Percentiles rank a stretch among this genome's conserved stretches.
phyloP scores from a whole-genome alignment of 2,113 vertebrate genomes.

The Talpa occidentalis region DNA sequence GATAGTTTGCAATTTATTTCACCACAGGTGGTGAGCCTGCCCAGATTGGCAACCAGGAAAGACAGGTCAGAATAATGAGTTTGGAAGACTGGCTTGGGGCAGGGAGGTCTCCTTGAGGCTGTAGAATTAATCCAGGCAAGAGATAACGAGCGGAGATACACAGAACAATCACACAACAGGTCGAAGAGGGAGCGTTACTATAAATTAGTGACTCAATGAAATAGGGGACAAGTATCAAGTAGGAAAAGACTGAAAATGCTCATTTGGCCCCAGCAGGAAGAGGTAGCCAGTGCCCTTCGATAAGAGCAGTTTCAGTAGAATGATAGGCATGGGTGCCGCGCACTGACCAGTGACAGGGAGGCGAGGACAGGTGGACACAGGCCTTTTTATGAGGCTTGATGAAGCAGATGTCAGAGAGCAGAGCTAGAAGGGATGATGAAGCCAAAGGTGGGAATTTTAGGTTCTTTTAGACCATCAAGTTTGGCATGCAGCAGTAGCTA shows the following conservation, averaged over 20 bases:
- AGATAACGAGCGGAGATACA: background rate
- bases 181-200: background rate
- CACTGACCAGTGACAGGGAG: background rate
- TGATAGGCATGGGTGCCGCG: fast-evolving
- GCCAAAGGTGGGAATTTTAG: no score
- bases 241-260: background rate
- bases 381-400: background rate
- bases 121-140: background rate
- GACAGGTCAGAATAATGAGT: background rate
- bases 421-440: background rate
- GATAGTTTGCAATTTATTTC: background rate
- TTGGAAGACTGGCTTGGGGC: background rate
- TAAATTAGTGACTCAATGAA: background rate
- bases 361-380: background rate
- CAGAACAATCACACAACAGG: no score
- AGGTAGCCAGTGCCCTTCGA: no score
- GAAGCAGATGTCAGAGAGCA: background rate
- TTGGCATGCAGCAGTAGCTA: background rate
- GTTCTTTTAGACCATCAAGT: background rate
- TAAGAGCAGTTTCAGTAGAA: background rate
- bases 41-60: background rate
- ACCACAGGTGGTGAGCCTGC: background rate
- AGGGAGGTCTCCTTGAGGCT: background rate
- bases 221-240: background rate
- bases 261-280: background rate